phyloP scores from a whole-genome alignment of 2,113 vertebrate genomes.

The Nesoenas mayeri region DNA sequence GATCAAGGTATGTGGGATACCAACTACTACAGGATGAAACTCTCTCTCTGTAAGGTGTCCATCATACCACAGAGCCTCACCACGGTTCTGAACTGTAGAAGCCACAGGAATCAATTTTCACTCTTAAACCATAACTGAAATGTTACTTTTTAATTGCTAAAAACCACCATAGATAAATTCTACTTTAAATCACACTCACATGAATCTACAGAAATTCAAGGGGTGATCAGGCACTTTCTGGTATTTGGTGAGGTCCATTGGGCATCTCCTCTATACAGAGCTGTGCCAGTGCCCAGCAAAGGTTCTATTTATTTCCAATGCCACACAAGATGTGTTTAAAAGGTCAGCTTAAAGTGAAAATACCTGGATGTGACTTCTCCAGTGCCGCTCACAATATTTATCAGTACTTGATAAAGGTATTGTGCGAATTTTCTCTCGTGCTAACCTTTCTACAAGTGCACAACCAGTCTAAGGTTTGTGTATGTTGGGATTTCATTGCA shows the following conservation, averaged over 20 bases:
- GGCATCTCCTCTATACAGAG: background rate
- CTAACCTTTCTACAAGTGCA: background rate
- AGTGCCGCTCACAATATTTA: background rate
- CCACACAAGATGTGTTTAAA: background rate
- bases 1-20: background rate
- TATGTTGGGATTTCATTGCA: background rate
- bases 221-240: background rate
- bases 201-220: background rate
- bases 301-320: background rate
- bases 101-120: background rate
- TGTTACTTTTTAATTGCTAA: background rate
- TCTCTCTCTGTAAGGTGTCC: fast-evolving
- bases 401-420: background rate
- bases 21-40: background rate
- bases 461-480: background rate
- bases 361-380: background rate
- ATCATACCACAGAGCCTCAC: background rate
- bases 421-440: background rate
- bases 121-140: background rate
- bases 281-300: background rate
- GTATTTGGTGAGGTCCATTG: background rate
- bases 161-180: background rate
- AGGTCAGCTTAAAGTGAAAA: background rate
- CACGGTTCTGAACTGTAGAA: background rate
- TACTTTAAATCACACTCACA: background rate